These are phyloP conservation scores for Ganaspis brasiliensis DNA, from an alignment of 2,888 invertebrate species.

Conservation along the genomic window DNA sequence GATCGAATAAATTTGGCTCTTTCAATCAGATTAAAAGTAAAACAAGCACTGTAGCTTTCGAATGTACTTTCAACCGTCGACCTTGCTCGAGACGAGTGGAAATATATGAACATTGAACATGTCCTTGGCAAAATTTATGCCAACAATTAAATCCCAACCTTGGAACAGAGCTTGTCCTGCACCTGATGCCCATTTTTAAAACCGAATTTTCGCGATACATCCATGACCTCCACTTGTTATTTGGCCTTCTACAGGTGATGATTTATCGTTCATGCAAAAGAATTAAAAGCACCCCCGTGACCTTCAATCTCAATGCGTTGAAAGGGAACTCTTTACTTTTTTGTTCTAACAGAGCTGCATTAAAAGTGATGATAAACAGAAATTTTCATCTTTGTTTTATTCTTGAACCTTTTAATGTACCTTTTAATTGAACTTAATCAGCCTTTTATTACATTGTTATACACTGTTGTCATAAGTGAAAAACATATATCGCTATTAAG, in stretches of 20 bases:
- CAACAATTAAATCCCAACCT: constrained; percentile 62
- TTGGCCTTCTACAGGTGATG: constrained; percentile 1
- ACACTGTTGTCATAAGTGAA: too few relatives aligned
- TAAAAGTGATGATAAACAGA: too few relatives aligned
- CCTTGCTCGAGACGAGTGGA: constrained; percentile 52
- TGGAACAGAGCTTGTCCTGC: constrained; percentile 49
- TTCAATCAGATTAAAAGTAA: constrained; percentile 36
- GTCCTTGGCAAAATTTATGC: constrained; percentile 59
- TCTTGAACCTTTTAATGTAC: too few relatives aligned
- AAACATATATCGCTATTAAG: too few relatives aligned
- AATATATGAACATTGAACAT: constrained; percentile 47
- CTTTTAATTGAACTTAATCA: too few relatives aligned
- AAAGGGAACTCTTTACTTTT: too few relatives aligned
- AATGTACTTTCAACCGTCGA: constrained; percentile 50
- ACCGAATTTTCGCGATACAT: constrained; percentile 10
- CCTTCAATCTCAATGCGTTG: too few relatives aligned
- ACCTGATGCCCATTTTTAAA: constrained; percentile 55
- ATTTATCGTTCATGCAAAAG: not conserved
- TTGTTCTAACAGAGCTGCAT: too few relatives aligned
- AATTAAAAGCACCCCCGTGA: too few relatives aligned
- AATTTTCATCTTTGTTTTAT: too few relatives aligned
- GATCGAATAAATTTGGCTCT: constrained; percentile 24
- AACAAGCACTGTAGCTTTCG: constrained; percentile 33
- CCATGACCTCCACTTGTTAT: constrained; percentile 23
- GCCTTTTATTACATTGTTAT: too few relatives aligned